Base-by-base conservation (phyloP, 2,113 vertebrate species). In the Cichladusa arquata region DNA sequence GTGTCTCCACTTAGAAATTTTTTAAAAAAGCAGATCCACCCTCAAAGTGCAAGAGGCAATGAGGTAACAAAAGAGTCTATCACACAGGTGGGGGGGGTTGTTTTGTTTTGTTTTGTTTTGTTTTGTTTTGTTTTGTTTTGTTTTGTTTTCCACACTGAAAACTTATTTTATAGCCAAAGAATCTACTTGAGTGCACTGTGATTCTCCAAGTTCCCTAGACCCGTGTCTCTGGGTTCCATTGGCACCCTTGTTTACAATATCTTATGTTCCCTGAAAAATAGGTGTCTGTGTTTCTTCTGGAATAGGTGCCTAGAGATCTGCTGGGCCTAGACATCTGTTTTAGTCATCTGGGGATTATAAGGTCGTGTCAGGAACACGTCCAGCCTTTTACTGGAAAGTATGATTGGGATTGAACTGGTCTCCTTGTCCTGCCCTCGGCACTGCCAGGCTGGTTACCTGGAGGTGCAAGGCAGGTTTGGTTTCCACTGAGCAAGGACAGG, bases 261-360 rank as follows among this genome's bases (percentile, higher is more conserved):
- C 38, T 50, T 92, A 22, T 33, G 20, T 29, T 81, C 31, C 57
- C 44, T 81, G 64, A 66, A 70, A 74, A 71, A 56, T 0, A 34
- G 47, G 24, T 51, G 25, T 81, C 62, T 90, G 67, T 60, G 15
- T 88, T 88, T 73, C 71, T 86, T 90, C 65, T 88, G 88, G 40
- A 76, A 58, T 50, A 53, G 88, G 47, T 93, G 82, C 40, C 48
- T 74, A 53, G 85, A 90, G 89, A 77, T 73, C 89, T 92, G 23
- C 88, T 83, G 80, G 85, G 84, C 90, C 92, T 71, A 80, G 95
- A 91, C 93, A 95, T 94, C 65, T 89, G 89, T 19, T 94, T 89
- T 90, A 85, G 86, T 88, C 61, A 79, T 95, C 81, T 40, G 18
- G 31, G 84, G 93, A 97, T 96, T 95, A 91, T 47, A 93, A 92